phyloP scores from a whole-genome alignment of 2,888 invertebrate genomes.

The Steromphala cineraria region DNA sequence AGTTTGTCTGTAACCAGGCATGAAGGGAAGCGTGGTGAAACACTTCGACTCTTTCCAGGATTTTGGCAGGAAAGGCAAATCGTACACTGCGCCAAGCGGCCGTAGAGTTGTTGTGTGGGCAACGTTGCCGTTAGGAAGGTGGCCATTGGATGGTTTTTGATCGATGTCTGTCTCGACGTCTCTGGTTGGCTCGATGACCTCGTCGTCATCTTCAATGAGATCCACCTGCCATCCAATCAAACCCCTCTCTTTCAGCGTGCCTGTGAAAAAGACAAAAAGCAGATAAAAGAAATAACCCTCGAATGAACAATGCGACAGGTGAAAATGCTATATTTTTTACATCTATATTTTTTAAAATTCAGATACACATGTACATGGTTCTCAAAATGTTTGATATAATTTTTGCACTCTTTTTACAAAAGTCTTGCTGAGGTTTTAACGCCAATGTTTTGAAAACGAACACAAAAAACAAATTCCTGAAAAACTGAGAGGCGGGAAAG shows the following conservation, averaged over 20 bases:
- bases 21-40: not conserved
- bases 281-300: not conserved
- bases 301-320: too few species aligned
- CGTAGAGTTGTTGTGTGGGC: too few species aligned
- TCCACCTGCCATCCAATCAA: constrained; percentile 26
- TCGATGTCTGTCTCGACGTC: not conserved
- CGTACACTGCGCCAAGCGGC: too few species aligned
- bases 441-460: too few species aligned
- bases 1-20: not conserved
- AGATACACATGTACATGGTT: too few species aligned
- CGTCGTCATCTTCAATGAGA: not conserved
- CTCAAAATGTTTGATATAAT: too few species aligned
- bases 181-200: not conserved
- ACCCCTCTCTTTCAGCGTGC: constrained; percentile 43
- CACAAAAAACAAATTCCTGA: too few species aligned
- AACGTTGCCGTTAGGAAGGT: not conserved
- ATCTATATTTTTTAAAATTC: too few species aligned
- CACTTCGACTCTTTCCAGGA: not conserved
- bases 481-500: too few species aligned
- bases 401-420: too few species aligned
- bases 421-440: too few species aligned
- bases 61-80: not conserved
- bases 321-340: too few species aligned
- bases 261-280: constrained; percentile 28
- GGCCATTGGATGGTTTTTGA: not conserved